These are phyloP conservation scores for Mimas tiliae DNA, from an alignment of 2,888 invertebrate species.

Conservation along the genomic window DNA sequence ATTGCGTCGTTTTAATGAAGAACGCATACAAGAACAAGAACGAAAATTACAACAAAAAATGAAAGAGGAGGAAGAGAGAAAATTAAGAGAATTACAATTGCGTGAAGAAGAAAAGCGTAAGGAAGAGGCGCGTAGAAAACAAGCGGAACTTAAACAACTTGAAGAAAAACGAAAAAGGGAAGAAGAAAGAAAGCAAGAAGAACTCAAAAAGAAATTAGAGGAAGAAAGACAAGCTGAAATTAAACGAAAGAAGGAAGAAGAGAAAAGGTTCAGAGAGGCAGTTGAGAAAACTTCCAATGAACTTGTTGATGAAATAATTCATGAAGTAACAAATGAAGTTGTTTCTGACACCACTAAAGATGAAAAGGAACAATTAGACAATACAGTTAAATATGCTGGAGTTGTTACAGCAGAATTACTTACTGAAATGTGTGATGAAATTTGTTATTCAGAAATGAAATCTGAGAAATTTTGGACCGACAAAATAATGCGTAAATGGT, in stretches of 20 bases:
- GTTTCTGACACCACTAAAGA: constrained; percentile 55
- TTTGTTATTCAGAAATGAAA: constrained; percentile 65
- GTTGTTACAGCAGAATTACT: constrained; percentile 60
- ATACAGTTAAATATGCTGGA: constrained; percentile 57
- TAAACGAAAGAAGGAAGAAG: constrained; percentile 64
- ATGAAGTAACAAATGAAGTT: constrained; percentile 61
- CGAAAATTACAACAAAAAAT: constrained; percentile 46
- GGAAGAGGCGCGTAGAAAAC: constrained; percentile 44
- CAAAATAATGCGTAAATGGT: constrained; percentile 71
- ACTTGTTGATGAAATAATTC: constrained; percentile 60
- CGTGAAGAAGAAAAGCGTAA: constrained; percentile 43
- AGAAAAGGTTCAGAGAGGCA: constrained; percentile 62
- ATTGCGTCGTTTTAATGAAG: constrained; percentile 46
- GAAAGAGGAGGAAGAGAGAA: constrained; percentile 46
- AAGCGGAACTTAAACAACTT: constrained; percentile 43
- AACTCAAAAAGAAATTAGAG: constrained; percentile 62
- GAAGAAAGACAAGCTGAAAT: constrained; percentile 65
- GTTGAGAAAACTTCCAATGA: constrained; percentile 67
- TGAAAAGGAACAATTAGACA: constrained; percentile 60
- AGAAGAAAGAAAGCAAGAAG: constrained; percentile 61
- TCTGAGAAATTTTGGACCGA: constrained; percentile 65
- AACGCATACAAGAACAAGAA: constrained; percentile 53
- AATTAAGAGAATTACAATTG: constrained; percentile 42
- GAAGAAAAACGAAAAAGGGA: constrained; percentile 58
- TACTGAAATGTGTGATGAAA: constrained; percentile 61